A percentile compares a stretch with the other conserved stretches of the same genome.
These are phyloP conservation scores for Lasioglossum figueresi DNA, from an alignment of 2,888 invertebrate species.

Conservation along the genomic window DNA sequence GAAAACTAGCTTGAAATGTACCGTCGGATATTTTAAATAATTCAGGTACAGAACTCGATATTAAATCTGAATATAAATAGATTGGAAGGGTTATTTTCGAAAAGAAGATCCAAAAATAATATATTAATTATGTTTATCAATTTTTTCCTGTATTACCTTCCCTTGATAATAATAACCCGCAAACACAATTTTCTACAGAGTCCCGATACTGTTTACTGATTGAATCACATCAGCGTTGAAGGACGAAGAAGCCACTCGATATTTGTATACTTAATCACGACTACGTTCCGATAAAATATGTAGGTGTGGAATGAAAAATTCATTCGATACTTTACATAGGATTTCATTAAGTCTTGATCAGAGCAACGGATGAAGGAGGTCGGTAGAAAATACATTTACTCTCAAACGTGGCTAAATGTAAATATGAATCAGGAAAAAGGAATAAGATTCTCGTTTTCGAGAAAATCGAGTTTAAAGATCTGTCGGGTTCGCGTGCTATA, in stretches of 20 bases:
- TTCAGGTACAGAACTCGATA: no score
- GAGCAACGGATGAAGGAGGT: background rate
- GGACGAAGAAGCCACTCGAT: background rate
- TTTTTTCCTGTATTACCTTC: background rate
- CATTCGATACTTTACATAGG: background rate
- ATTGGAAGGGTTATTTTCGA: background rate
- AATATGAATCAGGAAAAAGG: no score
- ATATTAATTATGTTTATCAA: background rate
- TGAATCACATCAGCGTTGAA: background rate
- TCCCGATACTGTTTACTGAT: background rate
- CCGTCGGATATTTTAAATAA: no score
- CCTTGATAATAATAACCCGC: background rate
- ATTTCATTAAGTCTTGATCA: constrained; percentile 12
- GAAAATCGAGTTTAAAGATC: no score
- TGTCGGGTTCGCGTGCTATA: no score
- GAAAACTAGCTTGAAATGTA: no score
- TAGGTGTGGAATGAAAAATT: background rate
- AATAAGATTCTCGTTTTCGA: no score
- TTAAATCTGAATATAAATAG: no score
- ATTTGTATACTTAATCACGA: background rate
- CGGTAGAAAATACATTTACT: background rate
- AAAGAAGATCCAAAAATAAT: background rate
- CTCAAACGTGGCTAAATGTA: background rate
- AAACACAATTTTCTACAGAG: no score
- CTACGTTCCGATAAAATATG: background rate